Conservation (phyloP, 2,113 vertebrate genomes). For the Aphelocoma coerulescens region DNA sequence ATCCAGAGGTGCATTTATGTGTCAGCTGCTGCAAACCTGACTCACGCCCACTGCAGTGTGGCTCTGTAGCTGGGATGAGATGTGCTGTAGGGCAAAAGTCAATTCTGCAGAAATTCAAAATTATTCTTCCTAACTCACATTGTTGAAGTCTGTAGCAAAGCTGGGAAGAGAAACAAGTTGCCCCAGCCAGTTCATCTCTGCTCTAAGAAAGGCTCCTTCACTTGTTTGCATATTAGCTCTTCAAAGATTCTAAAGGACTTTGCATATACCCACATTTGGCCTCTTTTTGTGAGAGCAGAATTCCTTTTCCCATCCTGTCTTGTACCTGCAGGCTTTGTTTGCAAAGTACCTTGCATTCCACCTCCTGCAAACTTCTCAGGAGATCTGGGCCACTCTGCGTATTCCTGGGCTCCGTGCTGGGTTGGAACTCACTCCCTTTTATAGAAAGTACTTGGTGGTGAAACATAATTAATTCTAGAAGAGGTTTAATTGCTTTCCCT, state of each 20-base stretch:
- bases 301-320: not conserved
- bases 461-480: not conserved
- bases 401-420: not conserved
- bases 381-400: not conserved
- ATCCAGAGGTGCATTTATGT: not conserved
- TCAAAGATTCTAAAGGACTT: not conserved
- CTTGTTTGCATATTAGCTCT: not conserved
- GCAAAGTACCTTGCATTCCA: rapidly evolving
- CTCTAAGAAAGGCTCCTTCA: not conserved
- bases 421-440: not conserved
- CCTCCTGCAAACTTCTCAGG: rapidly evolving
- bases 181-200: not conserved
- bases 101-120: not conserved
- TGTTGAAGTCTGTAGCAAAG: not conserved
- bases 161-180: not conserved
- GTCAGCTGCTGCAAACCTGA: not conserved
- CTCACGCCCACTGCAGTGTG: rapidly evolving
- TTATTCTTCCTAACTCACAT: not conserved
- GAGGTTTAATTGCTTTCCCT: not conserved
- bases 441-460: not conserved
- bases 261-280: not conserved
- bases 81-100: not conserved
- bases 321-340: not conserved
- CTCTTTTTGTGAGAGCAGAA: not conserved
- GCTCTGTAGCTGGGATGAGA: not conserved